Evolutionary conservation across 1,140 invertebrate genomes (phyloP).

Genomic region (Nylanderia fulva): DNA sequence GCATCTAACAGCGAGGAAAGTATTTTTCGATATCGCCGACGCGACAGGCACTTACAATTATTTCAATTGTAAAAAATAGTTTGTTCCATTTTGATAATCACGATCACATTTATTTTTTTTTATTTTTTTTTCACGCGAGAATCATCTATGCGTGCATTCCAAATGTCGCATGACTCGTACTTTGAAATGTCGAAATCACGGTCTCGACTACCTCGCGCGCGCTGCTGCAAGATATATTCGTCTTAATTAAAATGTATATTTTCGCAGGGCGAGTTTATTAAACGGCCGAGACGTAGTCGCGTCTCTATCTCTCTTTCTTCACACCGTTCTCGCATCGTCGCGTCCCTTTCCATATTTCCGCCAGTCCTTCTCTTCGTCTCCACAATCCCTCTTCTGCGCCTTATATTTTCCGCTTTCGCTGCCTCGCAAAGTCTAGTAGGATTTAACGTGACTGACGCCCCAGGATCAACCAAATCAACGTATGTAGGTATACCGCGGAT

Average conservation of each 20-base stretch:
- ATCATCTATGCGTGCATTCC: no score
- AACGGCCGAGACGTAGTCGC: constrained; percentile 34
- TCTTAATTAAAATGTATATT: constrained; percentile 74
- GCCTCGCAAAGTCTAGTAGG: constrained; percentile 59
- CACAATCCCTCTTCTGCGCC: not conserved
- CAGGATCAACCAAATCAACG: constrained; percentile 69
- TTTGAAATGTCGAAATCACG: constrained; percentile 22
- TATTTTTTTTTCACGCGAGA: not conserved
- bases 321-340: constrained; percentile 5
- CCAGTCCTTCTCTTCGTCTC: not conserved
- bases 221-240: constrained; percentile 24
- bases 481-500: constrained; percentile 60
- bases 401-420: constrained; percentile 62
- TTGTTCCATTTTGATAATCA: constrained; percentile 2
- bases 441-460: constrained; percentile 70
- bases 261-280: constrained; percentile 63
- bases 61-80: constrained; percentile 55
- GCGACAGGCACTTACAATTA: constrained; percentile 2
- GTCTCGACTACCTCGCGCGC: constrained; percentile 10
- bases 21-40: constrained; percentile 30
- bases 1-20: constrained; percentile 7
- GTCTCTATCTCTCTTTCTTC: constrained; percentile 35
- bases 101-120: not conserved
- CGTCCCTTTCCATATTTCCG: not conserved
- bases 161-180: constrained; percentile 5